These are phyloP conservation scores for Hemitrygon akajei DNA, from an alignment of 2,797 vertebrate genomes.

Conservation along the genomic window DNA sequence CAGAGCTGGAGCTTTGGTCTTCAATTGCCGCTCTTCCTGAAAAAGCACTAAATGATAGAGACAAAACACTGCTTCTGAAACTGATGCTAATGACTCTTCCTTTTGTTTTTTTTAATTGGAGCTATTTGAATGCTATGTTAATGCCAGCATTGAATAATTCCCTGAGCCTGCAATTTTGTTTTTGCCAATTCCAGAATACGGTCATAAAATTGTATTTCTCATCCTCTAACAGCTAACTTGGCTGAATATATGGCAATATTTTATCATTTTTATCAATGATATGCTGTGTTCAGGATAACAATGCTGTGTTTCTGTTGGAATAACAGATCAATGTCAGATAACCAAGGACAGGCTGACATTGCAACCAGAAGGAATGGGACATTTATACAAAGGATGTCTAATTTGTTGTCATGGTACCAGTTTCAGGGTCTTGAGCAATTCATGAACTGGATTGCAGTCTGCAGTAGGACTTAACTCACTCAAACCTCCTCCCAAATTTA, in stretches of 20 bases:
- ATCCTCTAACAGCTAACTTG: not conserved
- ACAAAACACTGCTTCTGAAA: too few relatives aligned
- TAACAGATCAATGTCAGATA: not conserved
- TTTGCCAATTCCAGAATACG: not conserved
- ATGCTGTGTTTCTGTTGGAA: not conserved
- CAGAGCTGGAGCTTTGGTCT: too few relatives aligned
- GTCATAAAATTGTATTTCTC: not conserved
- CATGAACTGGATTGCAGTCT: not conserved
- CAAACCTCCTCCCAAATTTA: not conserved
- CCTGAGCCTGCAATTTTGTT: too few relatives aligned
- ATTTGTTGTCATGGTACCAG: conserved; percentile 6
- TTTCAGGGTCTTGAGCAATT: not conserved
- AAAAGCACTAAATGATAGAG: too few relatives aligned
- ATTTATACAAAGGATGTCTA: not conserved
- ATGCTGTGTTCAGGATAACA: not conserved
- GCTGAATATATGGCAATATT: not conserved
- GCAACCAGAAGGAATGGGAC: not conserved
- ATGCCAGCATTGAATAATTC: too few relatives aligned
- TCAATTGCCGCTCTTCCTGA: too few relatives aligned
- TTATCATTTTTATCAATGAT: not conserved
- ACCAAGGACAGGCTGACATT: not conserved
- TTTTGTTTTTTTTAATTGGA: too few relatives aligned
- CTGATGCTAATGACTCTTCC: too few relatives aligned
- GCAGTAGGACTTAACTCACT: not conserved
- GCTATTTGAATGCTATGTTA: too few relatives aligned